A percentile compares a stretch with the other conserved stretches of the same genome.
These are phyloP conservation scores for Digitonthophagus gazella DNA, from an alignment of 2,888 invertebrate genomes.

Conservation along the genomic window DNA sequence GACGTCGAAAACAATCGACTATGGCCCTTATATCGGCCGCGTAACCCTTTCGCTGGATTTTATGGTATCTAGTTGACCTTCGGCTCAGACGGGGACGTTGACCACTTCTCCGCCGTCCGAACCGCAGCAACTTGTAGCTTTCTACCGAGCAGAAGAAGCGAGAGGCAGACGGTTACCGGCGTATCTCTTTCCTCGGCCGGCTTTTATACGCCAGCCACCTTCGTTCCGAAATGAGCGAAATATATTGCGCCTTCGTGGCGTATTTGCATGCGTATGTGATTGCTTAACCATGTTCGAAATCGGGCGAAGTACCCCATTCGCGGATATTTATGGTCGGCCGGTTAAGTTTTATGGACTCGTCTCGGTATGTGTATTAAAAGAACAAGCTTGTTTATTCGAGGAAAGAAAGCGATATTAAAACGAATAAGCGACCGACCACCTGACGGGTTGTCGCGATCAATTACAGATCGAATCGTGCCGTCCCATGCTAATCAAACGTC, in stretches of 20 bases:
- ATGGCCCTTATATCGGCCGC: slow-evolving; percentile 11
- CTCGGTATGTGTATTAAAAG: neutral
- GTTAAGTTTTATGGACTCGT: neutral
- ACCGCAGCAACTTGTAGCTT: neutral
- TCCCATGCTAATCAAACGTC: neutral
- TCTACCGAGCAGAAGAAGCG: too few relatives aligned
- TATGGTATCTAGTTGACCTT: slow-evolving; percentile 13
- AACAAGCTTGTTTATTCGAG: neutral
- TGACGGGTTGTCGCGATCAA: neutral
- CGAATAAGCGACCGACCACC: neutral
- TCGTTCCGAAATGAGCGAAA: neutral
- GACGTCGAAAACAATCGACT: neutral
- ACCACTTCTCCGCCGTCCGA: slow-evolving; percentile 6
- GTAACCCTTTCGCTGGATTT: slow-evolving; percentile 12
- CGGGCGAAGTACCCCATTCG: slow-evolving; percentile 11
- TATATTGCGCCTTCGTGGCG: slow-evolving; percentile 12
- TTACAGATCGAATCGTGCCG: neutral
- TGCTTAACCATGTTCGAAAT: slow-evolving; percentile 16
- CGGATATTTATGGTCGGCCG: slow-evolving; percentile 3
- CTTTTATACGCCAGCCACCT: neutral
- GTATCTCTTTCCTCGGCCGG: neutral
- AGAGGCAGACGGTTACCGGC: slow-evolving; percentile 3
- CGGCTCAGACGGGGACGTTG: slow-evolving; percentile 8
- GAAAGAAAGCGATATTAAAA: neutral
- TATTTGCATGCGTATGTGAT: slow-evolving; percentile 16